Evolutionary conservation across 2,797 vertebrate species (phyloP), one percentile per base, ranked within the genome.

Genomic region (Diplodus sargus): DNA sequence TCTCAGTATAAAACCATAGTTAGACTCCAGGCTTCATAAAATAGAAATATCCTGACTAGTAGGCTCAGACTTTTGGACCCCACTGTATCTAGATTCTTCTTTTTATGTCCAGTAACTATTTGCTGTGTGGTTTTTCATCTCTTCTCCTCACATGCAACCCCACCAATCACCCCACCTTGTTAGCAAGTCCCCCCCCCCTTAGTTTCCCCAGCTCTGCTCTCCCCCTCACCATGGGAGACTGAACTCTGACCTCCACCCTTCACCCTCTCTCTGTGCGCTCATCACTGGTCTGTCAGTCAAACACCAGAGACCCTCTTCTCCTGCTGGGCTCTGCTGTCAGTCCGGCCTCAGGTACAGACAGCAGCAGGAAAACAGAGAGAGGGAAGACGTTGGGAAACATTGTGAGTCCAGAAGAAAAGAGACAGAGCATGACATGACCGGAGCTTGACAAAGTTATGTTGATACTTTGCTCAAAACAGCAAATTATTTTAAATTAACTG

Each of bases 201-300:
- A 25, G 56, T 72, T 51, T 59, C 56, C 28, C 79, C 66, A 16
- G 28, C 61, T 70, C 66, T 66, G n/a, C 68, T 80, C 60, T 76
- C 64, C 67, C 75, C 57, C 72, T 77, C 82, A 88, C 88, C 68
- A 82, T 54, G 73, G 89, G 91, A 87, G 28, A 58, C 79, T 87
- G 89, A 89, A 91, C 91, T 88, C 64, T 92, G 92, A 93, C 92
- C 92, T 79, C 82, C 75, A 87, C 90, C 91, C 85, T 88, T 90
- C 83, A 91, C 89, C 92, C 81, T 62, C 78, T 80, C 85, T 85
- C 79, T 84, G 87, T 86, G 86, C 22, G 10, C 78, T 81, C 86
- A 77, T 87, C 80, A 74, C 80, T 78, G 85, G 81, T 62, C 87
- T 91, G 93, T 94, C 95, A 94, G 82, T 94, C 93, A 95, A 87